Conservation (phyloP, 2,797 vertebrate species). For the Delichon dasypus region DNA sequence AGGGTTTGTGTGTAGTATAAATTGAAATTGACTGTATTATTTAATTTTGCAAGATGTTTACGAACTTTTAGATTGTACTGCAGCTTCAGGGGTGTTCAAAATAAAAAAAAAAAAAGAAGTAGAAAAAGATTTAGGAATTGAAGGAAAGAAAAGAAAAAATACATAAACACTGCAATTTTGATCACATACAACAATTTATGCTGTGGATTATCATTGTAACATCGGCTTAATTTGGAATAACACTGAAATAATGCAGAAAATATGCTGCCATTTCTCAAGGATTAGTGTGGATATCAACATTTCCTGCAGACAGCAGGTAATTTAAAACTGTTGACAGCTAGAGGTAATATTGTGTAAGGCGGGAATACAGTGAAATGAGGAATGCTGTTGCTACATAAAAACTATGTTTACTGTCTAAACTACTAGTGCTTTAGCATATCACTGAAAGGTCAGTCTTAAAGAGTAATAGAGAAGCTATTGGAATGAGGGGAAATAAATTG, state of each 20-base stretch:
- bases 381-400: background rate
- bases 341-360: background rate
- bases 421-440: background rate
- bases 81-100: background rate
- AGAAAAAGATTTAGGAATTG: background rate
- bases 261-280: background rate
- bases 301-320: background rate
- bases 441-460: conserved; percentile 26
- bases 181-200: background rate
- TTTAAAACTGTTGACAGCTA: background rate
- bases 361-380: background rate
- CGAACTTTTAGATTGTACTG: background rate
- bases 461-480: background rate
- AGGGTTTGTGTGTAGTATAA: background rate
- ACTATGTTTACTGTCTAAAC: background rate
- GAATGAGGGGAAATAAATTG: background rate
- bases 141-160: background rate
- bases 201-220: background rate
- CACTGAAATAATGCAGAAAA: background rate
- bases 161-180: background rate
- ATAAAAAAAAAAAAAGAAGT: background rate
- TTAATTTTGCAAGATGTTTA: background rate
- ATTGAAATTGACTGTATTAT: background rate
- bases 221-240: background rate
- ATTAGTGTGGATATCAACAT: background rate